Evolutionary conservation across 1,140 invertebrate species (phyloP), one percentile per base, ranked within the genome.

Genomic region (Bombus superbus): DNA sequence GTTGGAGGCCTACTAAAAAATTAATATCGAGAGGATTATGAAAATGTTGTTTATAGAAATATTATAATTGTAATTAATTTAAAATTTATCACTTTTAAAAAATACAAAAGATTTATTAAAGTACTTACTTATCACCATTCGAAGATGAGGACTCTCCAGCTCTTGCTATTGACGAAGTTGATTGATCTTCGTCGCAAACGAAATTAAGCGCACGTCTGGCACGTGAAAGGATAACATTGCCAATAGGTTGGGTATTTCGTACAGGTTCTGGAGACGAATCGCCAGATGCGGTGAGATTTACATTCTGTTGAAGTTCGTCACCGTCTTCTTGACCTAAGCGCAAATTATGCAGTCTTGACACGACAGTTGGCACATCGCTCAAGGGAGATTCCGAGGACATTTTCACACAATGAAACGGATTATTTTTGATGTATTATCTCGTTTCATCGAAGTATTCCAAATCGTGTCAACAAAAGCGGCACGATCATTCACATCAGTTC

Each of bases 151-250:
- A 40, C 62, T 94, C 92, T 57, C 88, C 89, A 40, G 73, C 84
- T 71, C 91, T 81, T 11, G 76, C 80, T 22, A 82, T 86, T 47
- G 83, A 88, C 4, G 92, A 88, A 15, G 88, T 80, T 32, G 90
- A 81, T 64, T 92, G 92, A 44, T 94, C 94, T 25, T 94, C 94
- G 10, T 94, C 94, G 8, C 78, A 86, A 25, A 88, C 78, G 80
- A 92, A 93, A 47, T 92, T 88, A 1, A 93, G 83, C 11, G 92
- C 92, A 11, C 94, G 86, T 69, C 94, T 90, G 9, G 89, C 89
- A 44, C 91, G 83, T 8, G 91, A 92, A 13, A 93, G 87, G 18
- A 90, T 92, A 64, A 94, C 87, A 71, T 88, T 91, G 25, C 88
- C 86, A 25, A 90, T 81, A 25, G 91, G 88, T 73, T 92, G 92